Conservation (phyloP, 2,797 vertebrate species). For the Ptychadena robeensis region DNA sequence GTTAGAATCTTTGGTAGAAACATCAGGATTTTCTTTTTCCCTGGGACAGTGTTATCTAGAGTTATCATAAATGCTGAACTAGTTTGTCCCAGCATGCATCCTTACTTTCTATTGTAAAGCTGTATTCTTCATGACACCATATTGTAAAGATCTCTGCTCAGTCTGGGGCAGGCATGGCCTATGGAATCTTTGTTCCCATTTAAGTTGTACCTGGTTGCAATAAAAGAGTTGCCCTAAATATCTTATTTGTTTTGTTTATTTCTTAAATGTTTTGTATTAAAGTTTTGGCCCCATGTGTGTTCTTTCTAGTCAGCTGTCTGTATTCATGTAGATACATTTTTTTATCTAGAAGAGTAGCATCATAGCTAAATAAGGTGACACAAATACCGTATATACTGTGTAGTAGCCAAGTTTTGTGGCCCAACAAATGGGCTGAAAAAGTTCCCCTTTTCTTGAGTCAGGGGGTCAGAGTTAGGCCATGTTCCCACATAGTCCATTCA, state of each 20-base stretch:
- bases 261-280: not conserved
- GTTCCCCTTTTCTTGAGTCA: too few species aligned
- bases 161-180: constrained; percentile 74
- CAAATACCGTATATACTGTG: too few species aligned
- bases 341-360: too few species aligned
- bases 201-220: constrained; percentile 83
- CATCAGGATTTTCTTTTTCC: constrained; percentile 45
- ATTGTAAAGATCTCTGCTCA: constrained; percentile 73
- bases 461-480: too few species aligned
- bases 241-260: not conserved
- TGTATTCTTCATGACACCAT: constrained; percentile 67
- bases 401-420: too few species aligned
- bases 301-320: not conserved
- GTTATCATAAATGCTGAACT: constrained; percentile 3
- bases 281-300: too few species aligned
- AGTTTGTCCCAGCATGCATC: constrained; percentile 65
- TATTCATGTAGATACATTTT: too few species aligned
- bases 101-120: constrained; percentile 57
- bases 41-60: constrained; percentile 40
- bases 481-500: too few species aligned
- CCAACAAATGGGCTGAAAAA: too few species aligned
- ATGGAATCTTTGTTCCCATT: constrained; percentile 72
- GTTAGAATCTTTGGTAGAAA: constrained; percentile 37
- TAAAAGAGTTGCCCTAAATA: constrained; percentile 78
- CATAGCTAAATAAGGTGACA: too few species aligned